These are phyloP conservation scores for Trissolcus japonicus DNA, from an alignment of 2,888 invertebrate genomes.

Conservation along the genomic window DNA sequence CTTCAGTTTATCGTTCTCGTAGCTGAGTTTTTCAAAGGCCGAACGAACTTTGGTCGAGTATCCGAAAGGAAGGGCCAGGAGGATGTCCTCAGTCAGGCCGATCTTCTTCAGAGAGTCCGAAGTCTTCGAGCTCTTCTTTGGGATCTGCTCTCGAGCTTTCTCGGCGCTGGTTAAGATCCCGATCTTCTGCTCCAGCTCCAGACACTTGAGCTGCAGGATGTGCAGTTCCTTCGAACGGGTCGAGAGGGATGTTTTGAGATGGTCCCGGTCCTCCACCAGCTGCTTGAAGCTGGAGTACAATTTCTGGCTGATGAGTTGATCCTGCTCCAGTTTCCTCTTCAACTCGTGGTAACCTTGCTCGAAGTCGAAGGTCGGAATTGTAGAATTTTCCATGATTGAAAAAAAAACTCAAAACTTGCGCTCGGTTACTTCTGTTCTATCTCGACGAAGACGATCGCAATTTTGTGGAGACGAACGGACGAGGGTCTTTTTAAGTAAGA, in stretches of 20 bases:
- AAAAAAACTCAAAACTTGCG: too few relatives aligned
- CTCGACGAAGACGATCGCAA: too few relatives aligned
- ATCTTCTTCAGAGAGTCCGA: slow-evolving; percentile 21
- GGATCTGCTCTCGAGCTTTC: slow-evolving; percentile 5
- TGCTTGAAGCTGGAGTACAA: not conserved
- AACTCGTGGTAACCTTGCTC: not conserved
- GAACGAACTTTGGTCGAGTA: slow-evolving; percentile 43
- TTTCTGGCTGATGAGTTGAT: not conserved
- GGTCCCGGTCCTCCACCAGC: slow-evolving; percentile 8
- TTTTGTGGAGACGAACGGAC: too few relatives aligned
- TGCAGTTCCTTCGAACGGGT: slow-evolving; percentile 10
- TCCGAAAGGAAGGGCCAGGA: slow-evolving; percentile 35
- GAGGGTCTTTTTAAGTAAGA: too few relatives aligned
- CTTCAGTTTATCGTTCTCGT: slow-evolving; percentile 45
- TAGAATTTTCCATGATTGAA: too few relatives aligned
- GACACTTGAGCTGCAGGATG: slow-evolving; percentile 18
- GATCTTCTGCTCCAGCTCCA: slow-evolving; percentile 11
- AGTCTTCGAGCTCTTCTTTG: slow-evolving; percentile 15
- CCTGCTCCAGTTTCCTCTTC: not conserved
- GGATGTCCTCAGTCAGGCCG: slow-evolving; percentile 35
- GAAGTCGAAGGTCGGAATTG: not conserved
- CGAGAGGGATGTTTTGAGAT: not conserved
- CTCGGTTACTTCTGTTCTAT: too few relatives aligned
- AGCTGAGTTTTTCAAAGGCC: slow-evolving; percentile 35
- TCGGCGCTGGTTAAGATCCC: slow-evolving; percentile 28